Conservation (phyloP, 2,888 invertebrate species). For the Liopterus haemorrhoidalis region DNA sequence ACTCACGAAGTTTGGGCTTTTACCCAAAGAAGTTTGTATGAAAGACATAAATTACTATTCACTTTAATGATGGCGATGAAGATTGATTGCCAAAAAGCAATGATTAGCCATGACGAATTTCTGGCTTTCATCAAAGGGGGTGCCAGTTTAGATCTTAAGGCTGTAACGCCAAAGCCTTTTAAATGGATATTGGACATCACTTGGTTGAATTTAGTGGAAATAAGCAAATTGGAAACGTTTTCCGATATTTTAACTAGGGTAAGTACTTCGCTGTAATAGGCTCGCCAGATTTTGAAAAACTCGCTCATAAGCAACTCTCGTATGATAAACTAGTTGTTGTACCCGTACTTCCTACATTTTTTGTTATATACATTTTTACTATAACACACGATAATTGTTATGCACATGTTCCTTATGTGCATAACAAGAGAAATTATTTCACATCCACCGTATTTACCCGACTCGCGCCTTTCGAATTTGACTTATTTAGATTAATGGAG, state of each 20-base stretch:
- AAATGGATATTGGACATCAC: conserved; percentile 93
- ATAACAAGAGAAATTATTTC: too few relatives aligned
- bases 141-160: conserved; percentile 87
- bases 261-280: too few relatives aligned
- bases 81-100: conserved; percentile 78
- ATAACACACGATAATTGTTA: too few relatives aligned
- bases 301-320: too few relatives aligned
- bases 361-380: too few relatives aligned
- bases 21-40: conserved; percentile 86
- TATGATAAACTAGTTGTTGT: too few relatives aligned
- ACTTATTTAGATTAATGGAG: too few relatives aligned
- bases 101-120: conserved; percentile 85
- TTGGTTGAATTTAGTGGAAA: conserved; percentile 92
- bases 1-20: conserved; percentile 89
- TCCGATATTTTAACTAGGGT: conserved; percentile 71
- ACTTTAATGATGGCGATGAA: conserved; percentile 93
- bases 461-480: too few relatives aligned
- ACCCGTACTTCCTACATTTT: too few relatives aligned
- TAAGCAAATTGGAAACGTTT: conserved; percentile 78
- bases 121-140: conserved; percentile 95
- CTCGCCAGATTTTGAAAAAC: too few relatives aligned
- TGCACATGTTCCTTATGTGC: too few relatives aligned
- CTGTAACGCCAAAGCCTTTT: conserved; percentile 87
- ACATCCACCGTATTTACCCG: too few relatives aligned
- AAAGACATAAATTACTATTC: conserved; percentile 86